Evolutionary conservation across 1,140 invertebrate species (phyloP), one percentile per base, ranked within the genome.

Genomic region (Drosophila busckii): DNA sequence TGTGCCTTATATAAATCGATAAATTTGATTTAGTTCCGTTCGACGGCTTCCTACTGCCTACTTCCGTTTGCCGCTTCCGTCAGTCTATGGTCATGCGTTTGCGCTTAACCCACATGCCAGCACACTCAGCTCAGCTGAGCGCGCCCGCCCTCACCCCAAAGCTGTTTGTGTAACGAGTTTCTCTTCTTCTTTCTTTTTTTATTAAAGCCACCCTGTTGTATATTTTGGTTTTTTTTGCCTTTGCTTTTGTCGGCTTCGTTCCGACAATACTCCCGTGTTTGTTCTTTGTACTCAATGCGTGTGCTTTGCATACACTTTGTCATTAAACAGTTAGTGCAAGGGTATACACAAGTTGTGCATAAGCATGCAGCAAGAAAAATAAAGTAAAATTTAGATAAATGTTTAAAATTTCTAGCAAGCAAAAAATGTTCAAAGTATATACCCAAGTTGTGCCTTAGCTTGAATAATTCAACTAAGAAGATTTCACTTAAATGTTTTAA

Each of bases 1-100:
- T n/a, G n/a, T n/a, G n/a, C n/a, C n/a, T n/a, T n/a, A 48, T 37
- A 58, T 65, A 56, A 80, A 78, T 78, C 71, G 73, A 78, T 78
- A 78, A 80, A 78, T 73, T 78, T 78, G 68, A 73, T 78, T 68
- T 49, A 71, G 73, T 80, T 78, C 68, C 71, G 73, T 55, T 61
- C 15, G 50, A 4, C 17, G 58, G 22, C 13, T 48, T 28, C 15
- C 17, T 8, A n/a, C 20, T 22, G 6, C 3, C 15, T 4, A 29
- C 45, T 45, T 54, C 52, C 70, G 52, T 16, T 29, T n/a, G n/a
- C 59, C 19, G 28, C 40, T 56, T n/a, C n/a, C n/a, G 60, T 76
- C 54, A 50, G 42, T 31, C 23, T 56, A 44, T 40, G 71, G 71
- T 80, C 67, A 78, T 62, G 62, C 71, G 67, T 63, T 78, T 61